These are phyloP conservation scores for Meiosimyza platycephala DNA, from an alignment of 2,888 invertebrate genomes.

Conservation along the genomic window DNA sequence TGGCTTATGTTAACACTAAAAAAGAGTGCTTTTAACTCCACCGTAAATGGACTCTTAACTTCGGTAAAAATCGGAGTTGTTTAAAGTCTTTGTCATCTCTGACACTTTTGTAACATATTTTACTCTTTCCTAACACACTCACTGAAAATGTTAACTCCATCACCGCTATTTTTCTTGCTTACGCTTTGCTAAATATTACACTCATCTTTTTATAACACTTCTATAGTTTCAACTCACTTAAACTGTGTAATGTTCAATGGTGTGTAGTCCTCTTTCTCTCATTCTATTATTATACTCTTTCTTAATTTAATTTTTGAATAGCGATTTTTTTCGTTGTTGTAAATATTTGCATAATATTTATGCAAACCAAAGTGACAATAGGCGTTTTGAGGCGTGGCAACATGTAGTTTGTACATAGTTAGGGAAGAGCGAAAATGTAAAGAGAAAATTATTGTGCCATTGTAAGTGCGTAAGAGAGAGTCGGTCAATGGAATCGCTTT, in stretches of 20 bases:
- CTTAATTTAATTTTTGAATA: slow-evolving; percentile 1
- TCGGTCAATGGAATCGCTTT: not conserved
- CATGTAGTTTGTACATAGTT: too few species aligned
- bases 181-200: not conserved
- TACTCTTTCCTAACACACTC: slow-evolving; percentile 44
- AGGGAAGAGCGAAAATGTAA: not conserved
- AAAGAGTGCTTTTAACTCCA: slow-evolving; percentile 35
- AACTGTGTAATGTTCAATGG: too few species aligned
- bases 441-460: slow-evolving; percentile 32
- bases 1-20: not conserved
- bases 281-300: not conserved
- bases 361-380: slow-evolving; percentile 39
- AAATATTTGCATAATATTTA: slow-evolving; percentile 53
- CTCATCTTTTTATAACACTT: not conserved
- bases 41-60: slow-evolving; percentile 40
- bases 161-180: slow-evolving; percentile 2
- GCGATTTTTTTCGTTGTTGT: slow-evolving; percentile 32
- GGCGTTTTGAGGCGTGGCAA: not conserved
- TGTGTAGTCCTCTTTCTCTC: not conserved
- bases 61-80: slow-evolving; percentile 35
- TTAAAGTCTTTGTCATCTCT: slow-evolving; percentile 43
- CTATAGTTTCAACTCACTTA: not conserved
- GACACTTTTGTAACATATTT: slow-evolving; percentile 63
- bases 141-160: not conserved
- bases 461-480: not conserved